Percentiles rank a stretch among this genome's conserved stretches.
phyloP scores from a whole-genome alignment of 2,888 invertebrate species.

The Pristionchus entomophagus region DNA sequence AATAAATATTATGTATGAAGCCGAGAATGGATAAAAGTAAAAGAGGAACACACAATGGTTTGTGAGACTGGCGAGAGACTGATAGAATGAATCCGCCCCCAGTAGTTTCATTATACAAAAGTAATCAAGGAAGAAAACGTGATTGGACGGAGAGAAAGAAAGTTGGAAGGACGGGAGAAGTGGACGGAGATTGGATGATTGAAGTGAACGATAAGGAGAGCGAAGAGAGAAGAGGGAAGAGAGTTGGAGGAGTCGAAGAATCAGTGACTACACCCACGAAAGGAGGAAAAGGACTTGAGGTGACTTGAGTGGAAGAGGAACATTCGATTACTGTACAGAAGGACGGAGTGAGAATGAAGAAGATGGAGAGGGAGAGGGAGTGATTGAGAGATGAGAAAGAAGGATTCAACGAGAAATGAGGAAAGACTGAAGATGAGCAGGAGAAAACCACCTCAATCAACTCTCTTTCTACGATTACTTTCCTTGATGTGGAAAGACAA shows the following conservation, averaged over 20 bases:
- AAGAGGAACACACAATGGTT: neutral
- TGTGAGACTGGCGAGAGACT: neutral
- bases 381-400: neutral
- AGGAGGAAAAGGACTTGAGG: neutral
- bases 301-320: neutral
- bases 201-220: constrained; percentile 20
- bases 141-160: constrained; percentile 1
- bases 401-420: neutral
- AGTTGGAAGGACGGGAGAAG: neutral
- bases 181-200: constrained; percentile 25
- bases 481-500: too few relatives aligned
- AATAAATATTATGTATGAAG: neutral
- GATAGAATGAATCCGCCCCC: constrained; percentile 1
- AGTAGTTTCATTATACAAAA: neutral
- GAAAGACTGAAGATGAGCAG: neutral
- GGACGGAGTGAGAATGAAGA: neutral
- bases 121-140: constrained; percentile 26
- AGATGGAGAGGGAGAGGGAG: neutral
- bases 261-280: neutral
- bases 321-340: constrained; percentile 31
- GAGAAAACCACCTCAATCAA: too few relatives aligned
- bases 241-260: neutral
- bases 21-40: neutral
- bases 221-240: neutral
- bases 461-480: too few relatives aligned